phyloP scores from a whole-genome alignment of 1,140 invertebrate genomes.

The Leptinotarsa lineolata region DNA sequence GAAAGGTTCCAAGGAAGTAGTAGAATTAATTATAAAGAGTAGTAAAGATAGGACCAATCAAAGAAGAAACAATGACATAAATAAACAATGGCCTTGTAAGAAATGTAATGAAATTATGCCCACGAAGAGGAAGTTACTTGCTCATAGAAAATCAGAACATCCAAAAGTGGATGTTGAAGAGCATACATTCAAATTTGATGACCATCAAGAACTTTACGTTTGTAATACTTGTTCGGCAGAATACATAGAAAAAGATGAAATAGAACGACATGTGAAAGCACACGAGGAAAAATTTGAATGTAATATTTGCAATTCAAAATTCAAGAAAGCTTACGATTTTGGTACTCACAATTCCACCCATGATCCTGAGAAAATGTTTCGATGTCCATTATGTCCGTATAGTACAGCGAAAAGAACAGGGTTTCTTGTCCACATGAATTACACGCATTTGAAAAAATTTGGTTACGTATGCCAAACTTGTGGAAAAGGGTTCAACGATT shows the following conservation, averaged over 20 bases:
- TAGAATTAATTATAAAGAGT: slow-evolving; percentile 16
- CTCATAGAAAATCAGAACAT: slow-evolving; percentile 41
- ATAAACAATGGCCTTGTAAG: slow-evolving; percentile 38
- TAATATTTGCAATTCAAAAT: slow-evolving; percentile 39
- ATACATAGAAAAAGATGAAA: slow-evolving; percentile 40
- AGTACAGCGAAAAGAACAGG: slow-evolving; percentile 38
- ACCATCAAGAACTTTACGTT: slow-evolving; percentile 40
- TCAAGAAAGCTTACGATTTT: slow-evolving; percentile 43
- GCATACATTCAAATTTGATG: slow-evolving; percentile 45
- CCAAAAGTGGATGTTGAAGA: slow-evolving; percentile 27
- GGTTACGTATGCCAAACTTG: slow-evolving; percentile 59
- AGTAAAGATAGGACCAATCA: neutral
- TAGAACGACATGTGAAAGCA: slow-evolving; percentile 39
- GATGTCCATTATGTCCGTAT: slow-evolving; percentile 43
- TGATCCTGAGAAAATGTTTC: slow-evolving; percentile 35
- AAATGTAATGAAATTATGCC: slow-evolving; percentile 38
- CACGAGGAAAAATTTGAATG: slow-evolving; percentile 45
- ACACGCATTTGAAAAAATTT: slow-evolving; percentile 49
- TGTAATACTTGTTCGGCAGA: slow-evolving; percentile 48
- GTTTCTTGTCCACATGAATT: slow-evolving; percentile 45
- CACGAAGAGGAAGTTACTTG: slow-evolving; percentile 29
- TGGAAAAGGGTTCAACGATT: slow-evolving; percentile 58
- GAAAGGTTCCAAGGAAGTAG: neutral
- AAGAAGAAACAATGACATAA: slow-evolving; percentile 15
- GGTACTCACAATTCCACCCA: slow-evolving; percentile 41